These are phyloP conservation scores for Drosophila siamana DNA, from an alignment of 2,888 invertebrate genomes.

Conservation along the genomic window DNA sequence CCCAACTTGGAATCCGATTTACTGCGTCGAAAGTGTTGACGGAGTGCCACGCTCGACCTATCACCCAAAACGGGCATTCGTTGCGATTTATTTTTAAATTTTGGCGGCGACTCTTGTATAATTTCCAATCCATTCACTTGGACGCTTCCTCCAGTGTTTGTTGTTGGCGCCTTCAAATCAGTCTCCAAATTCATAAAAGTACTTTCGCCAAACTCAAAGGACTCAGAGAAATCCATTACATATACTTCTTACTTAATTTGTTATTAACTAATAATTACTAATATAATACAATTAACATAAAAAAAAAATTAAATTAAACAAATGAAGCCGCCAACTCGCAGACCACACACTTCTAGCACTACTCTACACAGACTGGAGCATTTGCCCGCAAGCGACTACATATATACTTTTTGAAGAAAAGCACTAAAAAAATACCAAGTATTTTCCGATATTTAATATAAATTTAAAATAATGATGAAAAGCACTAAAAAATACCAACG, in stretches of 20 bases:
- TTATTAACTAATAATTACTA: conserved; percentile 12
- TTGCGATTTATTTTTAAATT: conserved; percentile 25
- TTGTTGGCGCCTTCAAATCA: conserved; percentile 60
- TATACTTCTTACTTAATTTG: not conserved
- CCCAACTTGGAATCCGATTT: conserved; percentile 50
- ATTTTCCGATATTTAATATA: no score
- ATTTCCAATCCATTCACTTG: conserved; percentile 54
- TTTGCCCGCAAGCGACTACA: no score
- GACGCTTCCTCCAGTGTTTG: conserved; percentile 18
- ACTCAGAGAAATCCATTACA: conserved; percentile 84
- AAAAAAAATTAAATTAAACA: conserved; percentile 19
- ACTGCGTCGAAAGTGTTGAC: conserved; percentile 41
- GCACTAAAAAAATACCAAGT: not conserved
- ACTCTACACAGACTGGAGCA: no score
- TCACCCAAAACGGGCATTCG: conserved; percentile 25
- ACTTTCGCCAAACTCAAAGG: conserved; percentile 82
- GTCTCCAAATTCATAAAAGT: conserved; percentile 82
- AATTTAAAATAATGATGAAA: no score
- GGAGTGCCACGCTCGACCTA: conserved; percentile 29
- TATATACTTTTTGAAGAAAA: not conserved
- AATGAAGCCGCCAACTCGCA: conserved; percentile 25
- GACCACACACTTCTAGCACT: no score
- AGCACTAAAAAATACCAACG: not conserved
- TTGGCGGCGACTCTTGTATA: conserved; percentile 82
- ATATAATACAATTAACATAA: conserved; percentile 8